Conservation (phyloP, 2,888 invertebrate genomes). For the Mellilla xanthometata region DNA sequence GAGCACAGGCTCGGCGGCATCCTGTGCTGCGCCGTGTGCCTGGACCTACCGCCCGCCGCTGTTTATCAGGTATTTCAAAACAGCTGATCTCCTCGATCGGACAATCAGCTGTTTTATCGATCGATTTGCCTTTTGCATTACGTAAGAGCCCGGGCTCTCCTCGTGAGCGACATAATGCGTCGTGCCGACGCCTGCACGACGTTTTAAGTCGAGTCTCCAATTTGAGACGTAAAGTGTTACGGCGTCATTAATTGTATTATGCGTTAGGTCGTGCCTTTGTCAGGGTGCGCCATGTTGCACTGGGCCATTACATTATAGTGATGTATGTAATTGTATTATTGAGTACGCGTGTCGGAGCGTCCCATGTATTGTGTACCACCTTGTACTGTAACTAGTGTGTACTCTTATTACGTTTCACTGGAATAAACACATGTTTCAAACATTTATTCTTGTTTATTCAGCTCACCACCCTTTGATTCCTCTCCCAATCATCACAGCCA, state of each 20-base stretch:
- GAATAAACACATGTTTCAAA: conserved; percentile 72
- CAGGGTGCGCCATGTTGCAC: too few species aligned
- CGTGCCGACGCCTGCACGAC: conserved; percentile 52
- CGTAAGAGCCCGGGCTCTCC: conserved; percentile 40
- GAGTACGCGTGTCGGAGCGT: conserved; percentile 21
- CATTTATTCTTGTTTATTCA: conserved; percentile 63
- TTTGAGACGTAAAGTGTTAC: conserved; percentile 36
- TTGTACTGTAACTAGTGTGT: conserved; percentile 47
- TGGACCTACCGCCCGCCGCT: conserved; percentile 95
- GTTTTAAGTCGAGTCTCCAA: conserved; percentile 36
- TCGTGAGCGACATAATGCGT: conserved; percentile 31
- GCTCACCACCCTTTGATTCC: conserved; percentile 39
- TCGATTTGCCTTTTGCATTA: conserved; percentile 41
- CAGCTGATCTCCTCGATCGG: conserved; percentile 59
- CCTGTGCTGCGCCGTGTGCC: conserved; percentile 97
- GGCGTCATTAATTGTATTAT: conserved; percentile 36
- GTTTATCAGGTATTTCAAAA: conserved; percentile 92
- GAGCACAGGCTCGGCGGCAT: conserved; percentile 96
- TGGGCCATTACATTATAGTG: too few species aligned
- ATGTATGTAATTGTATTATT: conserved; percentile 20
- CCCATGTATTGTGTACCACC: conserved; percentile 43
- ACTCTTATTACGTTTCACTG: conserved; percentile 64
- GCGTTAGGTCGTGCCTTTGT: conserved; percentile 18
- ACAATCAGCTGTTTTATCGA: conserved; percentile 67
- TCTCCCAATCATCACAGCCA: conserved; percentile 21